Evolutionary conservation across 2,888 invertebrate genomes (phyloP), one percentile per base, ranked within the genome.

Genomic region (Drosophila macrospina): DNA sequence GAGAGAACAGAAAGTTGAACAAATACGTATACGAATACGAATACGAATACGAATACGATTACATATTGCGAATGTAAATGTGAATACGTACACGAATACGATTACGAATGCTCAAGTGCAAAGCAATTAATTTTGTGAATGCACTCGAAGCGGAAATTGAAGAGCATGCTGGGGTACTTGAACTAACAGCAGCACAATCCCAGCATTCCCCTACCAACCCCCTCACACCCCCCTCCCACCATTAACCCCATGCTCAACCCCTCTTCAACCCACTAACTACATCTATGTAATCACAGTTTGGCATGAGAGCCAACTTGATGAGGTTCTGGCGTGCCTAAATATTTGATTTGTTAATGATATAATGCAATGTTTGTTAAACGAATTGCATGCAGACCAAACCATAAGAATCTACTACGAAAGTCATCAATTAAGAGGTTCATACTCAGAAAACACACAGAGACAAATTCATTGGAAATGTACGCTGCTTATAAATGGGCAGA

Each of bases 101-200:
- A 44, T 45, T 56, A 34, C 32, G 36, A 6, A 28, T 54, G 20
- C 54, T 72, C 60, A 64, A 77, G 77, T 72, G 73, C 45, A 52
- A 67, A 80, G 78, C 78, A 77, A 77, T 77, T 77, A 77, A 80
- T 80, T 77, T 77, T 52, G 51, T 44, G 52, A 52, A 68, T 72
- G 78, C 81, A 77, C 81, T 77, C 48, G 67, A 71, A 77, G 20
- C 48, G 73, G 59, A 77, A 72, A 80, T 59, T 77, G 80, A 77
- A 77, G 77, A 62, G 67, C 56, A 57, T 60, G 56, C 45, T 45
- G 51, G 51, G 45, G 73, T 44, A 66, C 57, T 76, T 50, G n/a
- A 60, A 41, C 69, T 45, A 41, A 61, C 56, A 44, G 59, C 37
- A 13, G 11, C 16, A 4, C 30, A 16, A 47, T 16, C 16, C 36